phyloP scores from a whole-genome alignment of 2,888 invertebrate species.

The Dryococelus australis region DNA sequence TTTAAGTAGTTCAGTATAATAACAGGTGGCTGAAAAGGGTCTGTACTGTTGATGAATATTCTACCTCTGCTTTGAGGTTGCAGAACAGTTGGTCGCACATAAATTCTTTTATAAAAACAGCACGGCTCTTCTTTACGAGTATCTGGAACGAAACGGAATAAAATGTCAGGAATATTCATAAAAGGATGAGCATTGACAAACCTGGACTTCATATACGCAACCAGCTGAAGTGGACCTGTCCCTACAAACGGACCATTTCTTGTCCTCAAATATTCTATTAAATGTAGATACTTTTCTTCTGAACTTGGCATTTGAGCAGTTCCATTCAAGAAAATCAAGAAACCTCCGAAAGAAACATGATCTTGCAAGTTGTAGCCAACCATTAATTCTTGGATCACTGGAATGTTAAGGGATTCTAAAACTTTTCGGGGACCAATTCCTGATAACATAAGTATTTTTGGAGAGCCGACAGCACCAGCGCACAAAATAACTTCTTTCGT shows the following conservation, averaged over 20 bases:
- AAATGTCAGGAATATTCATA: background rate
- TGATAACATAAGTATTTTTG: background rate
- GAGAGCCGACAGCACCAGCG: background rate
- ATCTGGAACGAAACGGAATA: background rate
- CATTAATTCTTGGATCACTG: background rate
- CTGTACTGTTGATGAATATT: constrained; percentile 53
- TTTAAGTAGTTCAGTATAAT: background rate
- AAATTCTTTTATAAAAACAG: constrained; percentile 63
- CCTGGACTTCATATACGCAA: background rate
- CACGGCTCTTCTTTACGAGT: background rate
- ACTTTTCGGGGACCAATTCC: background rate
- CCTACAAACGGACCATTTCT: background rate
- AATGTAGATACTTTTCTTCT: background rate
- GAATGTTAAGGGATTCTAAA: background rate
- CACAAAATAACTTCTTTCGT: background rate
- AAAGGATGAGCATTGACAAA: background rate
- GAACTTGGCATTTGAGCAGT: constrained; percentile 16
- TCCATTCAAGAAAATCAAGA: background rate
- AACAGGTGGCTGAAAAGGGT: constrained; percentile 50
- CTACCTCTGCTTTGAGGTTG: constrained; percentile 49
- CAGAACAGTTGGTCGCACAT: constrained; percentile 52
- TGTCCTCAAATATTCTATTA: background rate
- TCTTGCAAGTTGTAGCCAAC: background rate
- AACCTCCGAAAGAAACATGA: background rate
- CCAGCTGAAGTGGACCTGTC: background rate